A percentile compares a stretch with the other conserved stretches of the same genome.
phyloP scores from a whole-genome alignment of 2,797 vertebrate species.

The Erpetoichthys calabaricus region DNA sequence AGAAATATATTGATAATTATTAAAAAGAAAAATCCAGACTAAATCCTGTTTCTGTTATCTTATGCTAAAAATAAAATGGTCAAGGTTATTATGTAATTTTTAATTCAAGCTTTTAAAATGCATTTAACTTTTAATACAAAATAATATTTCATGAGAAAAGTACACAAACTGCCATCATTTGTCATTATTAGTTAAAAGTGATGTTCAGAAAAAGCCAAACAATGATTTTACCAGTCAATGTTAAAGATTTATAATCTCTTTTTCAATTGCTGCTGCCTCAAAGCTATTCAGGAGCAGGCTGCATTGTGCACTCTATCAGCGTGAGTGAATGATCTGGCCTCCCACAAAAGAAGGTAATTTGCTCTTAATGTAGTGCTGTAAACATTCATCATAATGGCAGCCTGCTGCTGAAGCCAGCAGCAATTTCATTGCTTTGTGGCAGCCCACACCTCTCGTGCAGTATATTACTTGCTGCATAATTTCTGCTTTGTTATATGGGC shows the following conservation, averaged over 20 bases:
- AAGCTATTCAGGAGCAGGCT: constrained; percentile 37
- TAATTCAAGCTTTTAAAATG: too few relatives aligned
- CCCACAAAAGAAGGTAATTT: constrained; percentile 41
- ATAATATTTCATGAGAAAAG: too few relatives aligned
- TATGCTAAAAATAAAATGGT: too few relatives aligned
- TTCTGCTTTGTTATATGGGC: constrained; percentile 21
- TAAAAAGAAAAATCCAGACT: too few relatives aligned
- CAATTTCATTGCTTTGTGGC: constrained; percentile 15
- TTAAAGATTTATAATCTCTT: constrained; percentile 40
- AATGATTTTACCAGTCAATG: constrained; percentile 44
- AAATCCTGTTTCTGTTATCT: too few relatives aligned
- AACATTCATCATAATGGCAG: constrained; percentile 41
- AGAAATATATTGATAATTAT: too few relatives aligned
- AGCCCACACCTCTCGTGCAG: constrained; percentile 5
- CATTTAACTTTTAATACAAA: too few relatives aligned
- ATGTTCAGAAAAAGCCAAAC: constrained; percentile 33
- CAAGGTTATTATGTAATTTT: too few relatives aligned
- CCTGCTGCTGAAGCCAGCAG: constrained; percentile 18
- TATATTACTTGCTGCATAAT: constrained; percentile 12
- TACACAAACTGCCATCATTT: too few relatives aligned
- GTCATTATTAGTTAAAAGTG: too few relatives aligned
- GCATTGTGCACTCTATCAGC: constrained; percentile 23
- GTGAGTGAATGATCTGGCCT: constrained; percentile 40
- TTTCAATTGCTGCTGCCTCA: constrained; percentile 33
- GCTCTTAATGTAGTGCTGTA: constrained; percentile 43